Percentiles rank a stretch among this genome's conserved stretches.
phyloP scores from a whole-genome alignment of 2,797 vertebrate genomes.

The Loris lydekkerianus region DNA sequence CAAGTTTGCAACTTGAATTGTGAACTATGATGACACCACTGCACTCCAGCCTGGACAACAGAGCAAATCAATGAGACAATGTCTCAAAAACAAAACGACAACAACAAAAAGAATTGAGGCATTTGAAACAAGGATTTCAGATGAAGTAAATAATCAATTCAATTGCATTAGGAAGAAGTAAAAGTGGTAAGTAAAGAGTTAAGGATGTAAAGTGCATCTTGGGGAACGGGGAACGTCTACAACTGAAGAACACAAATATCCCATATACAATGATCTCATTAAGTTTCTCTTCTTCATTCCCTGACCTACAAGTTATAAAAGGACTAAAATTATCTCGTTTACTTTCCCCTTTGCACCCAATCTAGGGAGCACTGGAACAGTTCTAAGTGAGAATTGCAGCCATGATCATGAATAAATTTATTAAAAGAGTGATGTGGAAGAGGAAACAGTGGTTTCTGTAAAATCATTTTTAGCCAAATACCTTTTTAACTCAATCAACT shows the following conservation, averaged over 20 bases:
- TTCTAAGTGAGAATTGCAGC: neutral
- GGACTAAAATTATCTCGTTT: neutral
- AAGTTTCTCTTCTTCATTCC: neutral
- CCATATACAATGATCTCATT: neutral
- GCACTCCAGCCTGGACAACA: too few relatives aligned
- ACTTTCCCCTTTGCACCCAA: neutral
- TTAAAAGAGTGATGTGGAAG: neutral
- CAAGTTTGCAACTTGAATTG: too few relatives aligned
- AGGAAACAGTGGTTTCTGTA: neutral
- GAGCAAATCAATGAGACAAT: too few relatives aligned
- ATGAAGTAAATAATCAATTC: neutral
- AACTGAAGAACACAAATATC: neutral
- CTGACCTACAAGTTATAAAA: neutral
- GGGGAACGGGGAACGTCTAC: neutral
- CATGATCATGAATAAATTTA: neutral
- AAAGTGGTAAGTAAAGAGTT: neutral
- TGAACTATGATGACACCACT: too few relatives aligned
- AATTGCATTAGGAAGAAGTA: neutral
- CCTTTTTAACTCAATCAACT: neutral
- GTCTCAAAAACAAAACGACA: too few relatives aligned
- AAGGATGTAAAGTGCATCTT: neutral
- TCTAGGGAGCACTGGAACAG: neutral
- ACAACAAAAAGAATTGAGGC: neutral
- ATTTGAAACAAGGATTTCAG: neutral
- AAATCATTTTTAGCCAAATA: conserved; percentile 23